A percentile compares a stretch with the other conserved stretches of the same genome.
These are phyloP conservation scores for Aphrophora alni DNA, from an alignment of 2,888 invertebrate species.

Conservation along the genomic window DNA sequence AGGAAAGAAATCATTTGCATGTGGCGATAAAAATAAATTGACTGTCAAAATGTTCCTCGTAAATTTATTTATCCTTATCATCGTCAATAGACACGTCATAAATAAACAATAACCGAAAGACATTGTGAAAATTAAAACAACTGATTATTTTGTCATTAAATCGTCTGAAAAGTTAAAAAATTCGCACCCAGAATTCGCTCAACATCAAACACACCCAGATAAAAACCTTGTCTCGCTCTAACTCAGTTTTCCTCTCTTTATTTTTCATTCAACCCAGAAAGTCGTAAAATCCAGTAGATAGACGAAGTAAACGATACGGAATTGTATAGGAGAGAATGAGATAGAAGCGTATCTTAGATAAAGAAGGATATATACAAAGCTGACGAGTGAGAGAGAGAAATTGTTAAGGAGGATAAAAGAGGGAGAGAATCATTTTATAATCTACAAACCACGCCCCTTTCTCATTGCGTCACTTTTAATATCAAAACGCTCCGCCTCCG, in stretches of 20 bases:
- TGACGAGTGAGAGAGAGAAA: neutral
- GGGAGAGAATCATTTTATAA: conserved; percentile 37
- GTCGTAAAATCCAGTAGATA: conserved; percentile 28
- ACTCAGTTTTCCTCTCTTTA: neutral
- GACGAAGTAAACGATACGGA: conserved; percentile 30
- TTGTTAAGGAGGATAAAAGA: conserved; percentile 9
- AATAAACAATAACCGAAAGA: neutral
- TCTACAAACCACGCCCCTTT: conserved; percentile 38
- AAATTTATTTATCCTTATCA: neutral
- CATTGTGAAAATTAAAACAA: neutral
- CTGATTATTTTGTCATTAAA: neutral
- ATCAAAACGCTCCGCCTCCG: conserved; percentile 39
- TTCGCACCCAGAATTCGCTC: neutral
- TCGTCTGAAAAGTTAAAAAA: neutral
- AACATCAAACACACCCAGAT: neutral
- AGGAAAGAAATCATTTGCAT: neutral
- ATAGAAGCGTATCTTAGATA: conserved; percentile 2
- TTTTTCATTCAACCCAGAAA: conserved; percentile 3
- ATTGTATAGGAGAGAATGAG: conserved; percentile 25
- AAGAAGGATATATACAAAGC: neutral
- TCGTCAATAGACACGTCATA: neutral
- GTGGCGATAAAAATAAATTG: neutral
- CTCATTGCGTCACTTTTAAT: conserved; percentile 43
- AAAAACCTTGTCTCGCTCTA: neutral
- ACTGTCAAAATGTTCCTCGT: neutral